Conservation (phyloP, 2,797 vertebrate genomes). For the Orientallactaga sibirica region DNA sequence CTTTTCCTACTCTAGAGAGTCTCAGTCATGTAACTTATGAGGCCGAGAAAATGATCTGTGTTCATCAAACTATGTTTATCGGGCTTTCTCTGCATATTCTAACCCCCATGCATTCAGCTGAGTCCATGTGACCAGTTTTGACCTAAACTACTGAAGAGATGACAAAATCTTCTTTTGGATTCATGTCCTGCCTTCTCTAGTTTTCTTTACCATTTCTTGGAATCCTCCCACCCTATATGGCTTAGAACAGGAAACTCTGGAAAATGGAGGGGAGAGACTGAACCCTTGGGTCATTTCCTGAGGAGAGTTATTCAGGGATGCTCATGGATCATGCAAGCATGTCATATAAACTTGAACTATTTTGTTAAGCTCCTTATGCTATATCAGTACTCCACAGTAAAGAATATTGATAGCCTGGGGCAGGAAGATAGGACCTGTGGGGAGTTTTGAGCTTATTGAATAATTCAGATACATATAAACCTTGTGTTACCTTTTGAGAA, state of each 20-base stretch:
- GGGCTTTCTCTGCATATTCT: neutral
- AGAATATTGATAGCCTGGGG: neutral
- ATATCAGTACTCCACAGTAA: neutral
- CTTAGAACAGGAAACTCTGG: neutral
- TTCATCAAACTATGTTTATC: constrained; percentile 16
- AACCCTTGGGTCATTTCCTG: neutral
- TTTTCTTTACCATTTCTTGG: neutral
- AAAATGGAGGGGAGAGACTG: neutral
- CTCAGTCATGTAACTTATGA: constrained; percentile 34
- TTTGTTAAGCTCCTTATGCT: neutral
- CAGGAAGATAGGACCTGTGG: neutral
- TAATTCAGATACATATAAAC: neutral
- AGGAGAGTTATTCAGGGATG: constrained; percentile 12
- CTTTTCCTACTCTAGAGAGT: constrained; percentile 27
- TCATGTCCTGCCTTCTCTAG: neutral
- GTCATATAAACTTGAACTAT: constrained; percentile 7
- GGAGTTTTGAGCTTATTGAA: neutral
- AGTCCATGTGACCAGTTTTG: constrained; percentile 15
- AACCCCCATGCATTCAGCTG: neutral
- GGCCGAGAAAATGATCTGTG: constrained; percentile 52
- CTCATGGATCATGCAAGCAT: neutral
- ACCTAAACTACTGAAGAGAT: neutral
- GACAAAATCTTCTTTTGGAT: neutral
- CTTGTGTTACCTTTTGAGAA: neutral
- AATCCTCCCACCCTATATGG: neutral